Conservation (phyloP, 2,113 vertebrate species). For the Actenoides hombroni region DNA sequence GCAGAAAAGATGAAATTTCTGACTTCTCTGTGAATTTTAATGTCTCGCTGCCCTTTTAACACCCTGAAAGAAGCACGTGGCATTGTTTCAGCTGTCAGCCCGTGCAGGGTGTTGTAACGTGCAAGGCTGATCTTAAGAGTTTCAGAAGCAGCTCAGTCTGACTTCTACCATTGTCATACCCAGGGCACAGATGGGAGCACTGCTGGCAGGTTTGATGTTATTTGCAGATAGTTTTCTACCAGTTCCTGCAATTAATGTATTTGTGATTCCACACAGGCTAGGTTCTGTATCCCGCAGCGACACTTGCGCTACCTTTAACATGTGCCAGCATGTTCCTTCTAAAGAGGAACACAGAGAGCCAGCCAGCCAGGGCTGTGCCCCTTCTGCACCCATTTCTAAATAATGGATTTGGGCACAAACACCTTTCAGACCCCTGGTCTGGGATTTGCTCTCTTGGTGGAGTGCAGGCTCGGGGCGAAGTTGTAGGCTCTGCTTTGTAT, state of each 20-base stretch:
- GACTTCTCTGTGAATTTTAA: not conserved
- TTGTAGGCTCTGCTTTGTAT: not conserved
- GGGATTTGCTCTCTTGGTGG: not conserved
- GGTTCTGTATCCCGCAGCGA: not conserved
- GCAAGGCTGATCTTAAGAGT: not conserved
- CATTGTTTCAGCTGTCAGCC: not conserved
- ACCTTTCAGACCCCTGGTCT: not conserved
- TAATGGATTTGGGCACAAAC: not conserved
- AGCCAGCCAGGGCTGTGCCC: not conserved
- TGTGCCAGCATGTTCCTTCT: not conserved
- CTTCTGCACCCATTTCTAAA: not conserved
- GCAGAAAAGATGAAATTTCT: not conserved
- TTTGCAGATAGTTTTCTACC: not conserved
- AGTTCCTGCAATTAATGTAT: not conserved
- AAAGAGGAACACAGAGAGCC: not conserved
- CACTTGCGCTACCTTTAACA: not conserved
- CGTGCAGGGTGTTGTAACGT: not conserved
- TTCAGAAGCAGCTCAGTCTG: not conserved
- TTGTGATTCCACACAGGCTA: not conserved
- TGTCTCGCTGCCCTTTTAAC: not conserved
- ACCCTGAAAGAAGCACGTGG: not conserved
- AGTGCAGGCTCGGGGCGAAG: not conserved
- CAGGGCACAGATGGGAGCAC: not conserved
- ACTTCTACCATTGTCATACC: not conserved
- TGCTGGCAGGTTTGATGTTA: not conserved